phyloP scores from a whole-genome alignment of 2,113 vertebrate species.

The Thryonomys swinderianus region DNA sequence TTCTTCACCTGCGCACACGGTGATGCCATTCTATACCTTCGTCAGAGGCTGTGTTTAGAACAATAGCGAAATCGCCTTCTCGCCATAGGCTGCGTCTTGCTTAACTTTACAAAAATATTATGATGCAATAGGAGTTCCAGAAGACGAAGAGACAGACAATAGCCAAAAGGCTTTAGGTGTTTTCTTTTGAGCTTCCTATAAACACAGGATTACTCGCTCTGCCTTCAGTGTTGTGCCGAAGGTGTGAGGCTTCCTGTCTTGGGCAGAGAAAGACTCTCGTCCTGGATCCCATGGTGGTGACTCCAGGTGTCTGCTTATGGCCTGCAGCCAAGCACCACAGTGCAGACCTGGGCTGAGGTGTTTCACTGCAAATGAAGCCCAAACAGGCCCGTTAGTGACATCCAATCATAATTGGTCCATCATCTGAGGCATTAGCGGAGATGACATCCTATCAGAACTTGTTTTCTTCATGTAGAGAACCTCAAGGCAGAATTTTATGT shows the following conservation, averaged over 20 bases:
- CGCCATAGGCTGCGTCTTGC: conserved; percentile 20
- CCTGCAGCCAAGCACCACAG: neutral
- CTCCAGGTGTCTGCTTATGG: neutral
- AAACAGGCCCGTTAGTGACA: neutral
- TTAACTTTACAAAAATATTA: conserved; percentile 4
- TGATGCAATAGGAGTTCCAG: conserved; percentile 40
- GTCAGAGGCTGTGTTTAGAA: neutral
- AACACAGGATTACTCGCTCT: conserved; percentile 15
- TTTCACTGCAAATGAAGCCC: neutral
- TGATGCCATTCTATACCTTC: neutral
- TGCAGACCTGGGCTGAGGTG: neutral
- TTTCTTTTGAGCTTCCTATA: conserved; percentile 51
- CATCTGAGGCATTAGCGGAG: neutral
- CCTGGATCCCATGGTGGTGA: neutral
- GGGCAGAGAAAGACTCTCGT: neutral
- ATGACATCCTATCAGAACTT: neutral
- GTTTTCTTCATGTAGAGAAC: conserved; percentile 34
- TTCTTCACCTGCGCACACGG: neutral
- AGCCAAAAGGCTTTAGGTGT: conserved; percentile 15
- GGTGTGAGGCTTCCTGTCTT: conserved; percentile 12
- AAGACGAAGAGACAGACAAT: conserved; percentile 35
- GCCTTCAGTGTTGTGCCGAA: neutral
- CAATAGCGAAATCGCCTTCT: neutral
- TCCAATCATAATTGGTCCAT: neutral
- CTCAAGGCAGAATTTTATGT: neutral